phyloP scores from a whole-genome alignment of 2,113 vertebrate genomes.

The Pantherophis guttatus region DNA sequence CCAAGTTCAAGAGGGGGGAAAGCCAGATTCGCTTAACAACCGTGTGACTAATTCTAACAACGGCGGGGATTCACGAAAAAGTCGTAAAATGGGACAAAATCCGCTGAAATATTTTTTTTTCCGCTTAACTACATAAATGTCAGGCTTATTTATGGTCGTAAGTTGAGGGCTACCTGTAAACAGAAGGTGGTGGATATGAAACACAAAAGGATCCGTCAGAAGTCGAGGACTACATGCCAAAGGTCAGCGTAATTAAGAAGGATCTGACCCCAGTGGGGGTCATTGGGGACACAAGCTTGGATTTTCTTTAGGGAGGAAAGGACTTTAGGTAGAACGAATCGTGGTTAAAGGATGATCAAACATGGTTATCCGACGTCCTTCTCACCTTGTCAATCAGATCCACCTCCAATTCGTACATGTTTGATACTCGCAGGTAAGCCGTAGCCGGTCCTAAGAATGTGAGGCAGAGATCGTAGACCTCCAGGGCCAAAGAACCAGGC shows the following conservation, averaged over 20 bases:
- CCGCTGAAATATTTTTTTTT: no score
- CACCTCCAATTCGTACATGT: constrained; percentile 67
- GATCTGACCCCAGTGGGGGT: background rate
- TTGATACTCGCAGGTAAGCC: constrained; percentile 57
- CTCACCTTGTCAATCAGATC: constrained; percentile 69
- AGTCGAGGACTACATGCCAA: no score
- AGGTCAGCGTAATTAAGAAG: background rate
- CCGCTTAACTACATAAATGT: no score
- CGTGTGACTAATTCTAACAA: no score
- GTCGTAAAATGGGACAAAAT: no score
- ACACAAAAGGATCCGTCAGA: no score
- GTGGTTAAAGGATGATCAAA: background rate
- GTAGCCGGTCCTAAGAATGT: constrained; percentile 57
- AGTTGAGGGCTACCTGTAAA: no score
- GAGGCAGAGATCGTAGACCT: constrained; percentile 68
- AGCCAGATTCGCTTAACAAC: no score
- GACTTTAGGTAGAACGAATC: accelerated
- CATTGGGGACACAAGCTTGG: background rate
- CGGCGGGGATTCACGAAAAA: no score
- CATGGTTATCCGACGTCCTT: accelerated
- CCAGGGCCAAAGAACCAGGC: constrained; percentile 61
- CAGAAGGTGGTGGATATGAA: no score
- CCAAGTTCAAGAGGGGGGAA: no score
- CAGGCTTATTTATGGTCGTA: no score
- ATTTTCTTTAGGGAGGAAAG: background rate